A percentile compares a stretch with the other conserved stretches of the same genome.
These are phyloP conservation scores for Eulemur coronatus DNA, from an alignment of 2,797 vertebrate genomes.

Conservation along the genomic window DNA sequence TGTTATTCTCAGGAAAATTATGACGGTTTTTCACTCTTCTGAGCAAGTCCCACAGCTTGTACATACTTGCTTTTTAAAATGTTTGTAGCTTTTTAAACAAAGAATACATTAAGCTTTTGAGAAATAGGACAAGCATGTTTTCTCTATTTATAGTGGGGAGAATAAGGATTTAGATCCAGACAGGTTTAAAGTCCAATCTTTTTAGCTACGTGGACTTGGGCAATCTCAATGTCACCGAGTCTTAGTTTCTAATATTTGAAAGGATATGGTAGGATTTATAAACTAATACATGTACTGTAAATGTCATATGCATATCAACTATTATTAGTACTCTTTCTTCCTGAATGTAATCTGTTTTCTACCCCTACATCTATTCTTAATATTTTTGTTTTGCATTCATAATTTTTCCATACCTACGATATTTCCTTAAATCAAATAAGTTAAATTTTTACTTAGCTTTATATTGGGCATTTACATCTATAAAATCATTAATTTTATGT, in stretches of 20 bases:
- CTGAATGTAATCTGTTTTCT: not conserved
- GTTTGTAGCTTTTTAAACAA: not conserved
- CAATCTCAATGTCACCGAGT: not conserved
- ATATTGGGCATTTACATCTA: not conserved
- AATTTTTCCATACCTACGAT: not conserved
- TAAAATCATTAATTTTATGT: not conserved
- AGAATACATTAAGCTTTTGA: not conserved
- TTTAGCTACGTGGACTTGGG: not conserved
- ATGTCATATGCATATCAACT: not conserved
- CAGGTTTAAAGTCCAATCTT: not conserved
- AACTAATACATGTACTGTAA: not conserved
- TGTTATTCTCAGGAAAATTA: not conserved
- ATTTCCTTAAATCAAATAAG: conserved; percentile 23
- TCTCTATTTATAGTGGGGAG: not conserved
- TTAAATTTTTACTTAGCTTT: not conserved
- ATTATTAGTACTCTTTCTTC: not conserved
- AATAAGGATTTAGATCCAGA: not conserved
- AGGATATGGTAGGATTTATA: not conserved
- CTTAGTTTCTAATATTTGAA: conserved; percentile 19
- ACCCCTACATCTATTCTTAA: not conserved
- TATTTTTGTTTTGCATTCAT: not conserved
- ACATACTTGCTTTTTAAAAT: not conserved
- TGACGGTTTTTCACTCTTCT: not conserved
- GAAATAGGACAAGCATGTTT: not conserved
- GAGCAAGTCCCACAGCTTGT: not conserved